A percentile compares a stretch with the other conserved stretches of the same genome.
These are phyloP conservation scores for Cyclargus thomasi DNA, from an alignment of 1,140 invertebrate genomes.

Conservation along the genomic window DNA sequence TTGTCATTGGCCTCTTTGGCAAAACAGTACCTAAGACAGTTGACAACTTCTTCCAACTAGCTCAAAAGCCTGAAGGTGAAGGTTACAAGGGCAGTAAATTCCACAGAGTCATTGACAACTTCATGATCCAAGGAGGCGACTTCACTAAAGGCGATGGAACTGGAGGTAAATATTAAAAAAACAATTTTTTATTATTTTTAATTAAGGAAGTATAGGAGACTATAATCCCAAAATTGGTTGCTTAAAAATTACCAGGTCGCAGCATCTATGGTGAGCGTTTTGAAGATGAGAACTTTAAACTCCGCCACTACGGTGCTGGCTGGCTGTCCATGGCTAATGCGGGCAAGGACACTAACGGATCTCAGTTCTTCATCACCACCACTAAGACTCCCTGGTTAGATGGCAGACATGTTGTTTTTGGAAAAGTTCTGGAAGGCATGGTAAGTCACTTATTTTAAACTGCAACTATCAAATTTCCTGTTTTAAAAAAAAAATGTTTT, in stretches of 20 bases:
- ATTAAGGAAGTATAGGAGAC: too few species aligned
- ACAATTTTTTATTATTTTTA: conserved; percentile 12
- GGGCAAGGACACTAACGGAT: conserved; percentile 97
- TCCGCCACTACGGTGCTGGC: conserved; percentile 97
- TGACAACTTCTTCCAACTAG: conserved; percentile 92
- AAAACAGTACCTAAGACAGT: conserved; percentile 97
- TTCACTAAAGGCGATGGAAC: conserved; percentile 95
- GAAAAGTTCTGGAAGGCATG: conserved; percentile 94
- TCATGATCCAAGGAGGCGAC: conserved; percentile 97
- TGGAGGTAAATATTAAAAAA: conserved; percentile 77
- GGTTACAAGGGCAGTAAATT: conserved; percentile 94
- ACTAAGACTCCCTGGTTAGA: conserved; percentile 96
- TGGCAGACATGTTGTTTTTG: conserved; percentile 97
- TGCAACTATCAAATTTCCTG: background rate
- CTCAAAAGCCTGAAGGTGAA: conserved; percentile 84
- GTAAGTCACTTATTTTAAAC: conserved; percentile 70
- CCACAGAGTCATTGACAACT: conserved; percentile 94
- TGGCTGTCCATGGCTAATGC: conserved; percentile 98
- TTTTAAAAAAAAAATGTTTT: background rate
- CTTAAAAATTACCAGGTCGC: conserved; percentile 75
- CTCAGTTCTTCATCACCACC: conserved; percentile 98
- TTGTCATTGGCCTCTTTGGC: conserved; percentile 96
- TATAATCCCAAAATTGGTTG: too few species aligned
- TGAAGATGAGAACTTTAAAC: conserved; percentile 97
- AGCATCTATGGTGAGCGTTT: conserved; percentile 97